phyloP scores from a whole-genome alignment of 1,140 invertebrate genomes.

The Cephus cinctus region DNA sequence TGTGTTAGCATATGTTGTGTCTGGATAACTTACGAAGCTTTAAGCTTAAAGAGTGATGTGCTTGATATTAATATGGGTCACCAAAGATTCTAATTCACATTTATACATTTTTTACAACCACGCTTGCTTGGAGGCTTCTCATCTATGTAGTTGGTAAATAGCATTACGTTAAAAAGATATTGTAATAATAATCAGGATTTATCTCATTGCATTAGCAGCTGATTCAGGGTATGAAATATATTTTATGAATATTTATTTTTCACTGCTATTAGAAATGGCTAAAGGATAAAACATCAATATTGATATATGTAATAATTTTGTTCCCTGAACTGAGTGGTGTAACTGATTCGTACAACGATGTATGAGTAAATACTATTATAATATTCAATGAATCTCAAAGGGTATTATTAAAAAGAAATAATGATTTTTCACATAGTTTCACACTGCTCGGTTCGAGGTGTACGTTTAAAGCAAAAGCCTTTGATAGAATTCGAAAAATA shows the following conservation, averaged over 20 bases:
- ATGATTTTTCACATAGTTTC: not conserved
- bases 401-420: not conserved
- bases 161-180: not conserved
- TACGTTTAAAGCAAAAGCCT: no score
- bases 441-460: no score
- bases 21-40: no score
- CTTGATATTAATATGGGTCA: not conserved
- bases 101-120: not conserved
- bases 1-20: no score
- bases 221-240: not conserved
- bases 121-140: no score
- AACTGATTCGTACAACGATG: no score
- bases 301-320: not conserved
- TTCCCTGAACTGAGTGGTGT: not conserved
- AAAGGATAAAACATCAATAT: not conserved
- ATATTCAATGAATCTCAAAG: not conserved
- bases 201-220: not conserved
- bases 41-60: not conserved
- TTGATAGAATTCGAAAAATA: no score
- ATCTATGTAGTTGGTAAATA: not conserved
- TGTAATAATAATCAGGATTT: not conserved
- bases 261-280: not conserved
- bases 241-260: constrained; percentile 2
- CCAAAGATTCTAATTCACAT: not conserved
- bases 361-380: not conserved